A percentile compares a stretch with the other conserved stretches of the same genome.
Evolutionary conservation across 2,888 invertebrate genomes (phyloP).

Genomic region (Blomia tropicalis): DNA sequence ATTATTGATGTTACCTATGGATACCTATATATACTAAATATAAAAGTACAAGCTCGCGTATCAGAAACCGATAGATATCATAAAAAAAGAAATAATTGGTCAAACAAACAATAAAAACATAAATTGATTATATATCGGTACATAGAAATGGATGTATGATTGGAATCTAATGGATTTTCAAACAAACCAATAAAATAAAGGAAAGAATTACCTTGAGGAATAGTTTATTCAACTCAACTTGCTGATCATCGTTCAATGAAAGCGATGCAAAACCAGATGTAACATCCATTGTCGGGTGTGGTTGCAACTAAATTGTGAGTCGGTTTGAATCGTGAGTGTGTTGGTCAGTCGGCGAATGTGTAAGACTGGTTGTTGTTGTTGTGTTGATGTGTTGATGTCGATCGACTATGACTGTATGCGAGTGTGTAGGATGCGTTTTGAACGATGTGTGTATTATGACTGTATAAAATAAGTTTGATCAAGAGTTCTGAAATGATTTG

Average conservation of each 20-base stretch:
- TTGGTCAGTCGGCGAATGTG: slow-evolving; percentile 4
- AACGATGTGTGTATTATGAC: no score
- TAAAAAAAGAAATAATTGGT: not conserved
- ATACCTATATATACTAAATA: not conserved
- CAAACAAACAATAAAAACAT: not conserved
- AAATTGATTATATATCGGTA: not conserved
- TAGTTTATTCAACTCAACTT: not conserved
- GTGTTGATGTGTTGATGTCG: not conserved
- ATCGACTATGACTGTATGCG: no score
- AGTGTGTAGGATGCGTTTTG: no score
- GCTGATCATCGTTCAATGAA: not conserved
- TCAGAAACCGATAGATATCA: not conserved
- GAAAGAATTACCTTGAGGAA: not conserved
- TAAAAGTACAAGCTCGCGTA: not conserved
- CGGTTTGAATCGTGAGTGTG: no score
- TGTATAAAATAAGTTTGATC: no score
- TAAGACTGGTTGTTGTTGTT: not conserved
- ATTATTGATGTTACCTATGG: not conserved
- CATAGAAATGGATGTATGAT: not conserved
- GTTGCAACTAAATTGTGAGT: no score
- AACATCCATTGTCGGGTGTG: slow-evolving; percentile 13
- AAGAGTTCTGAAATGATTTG: no score
- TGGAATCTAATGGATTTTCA: no score
- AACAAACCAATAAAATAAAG: not conserved
- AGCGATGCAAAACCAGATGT: not conserved